Evolutionary conservation across 1,140 invertebrate species (phyloP), one percentile per base, ranked within the genome.

Genomic region (Drosophila quadrilineata): DNA sequence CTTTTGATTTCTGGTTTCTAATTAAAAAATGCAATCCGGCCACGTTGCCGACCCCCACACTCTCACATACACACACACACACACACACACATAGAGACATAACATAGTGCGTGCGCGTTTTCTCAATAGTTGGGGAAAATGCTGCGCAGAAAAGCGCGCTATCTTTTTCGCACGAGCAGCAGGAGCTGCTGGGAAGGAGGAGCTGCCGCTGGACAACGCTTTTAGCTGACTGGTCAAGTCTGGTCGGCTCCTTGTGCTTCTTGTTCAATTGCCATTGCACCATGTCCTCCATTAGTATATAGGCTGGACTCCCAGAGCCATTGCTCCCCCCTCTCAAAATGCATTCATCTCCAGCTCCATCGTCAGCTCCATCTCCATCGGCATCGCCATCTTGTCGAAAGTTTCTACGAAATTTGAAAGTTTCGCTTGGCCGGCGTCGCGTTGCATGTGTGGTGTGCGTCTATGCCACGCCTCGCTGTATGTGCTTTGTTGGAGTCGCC

Each of bases 101-200:
- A 21, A 21, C 29, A 22, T 29, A 19, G 46, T 50, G 31, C 45
- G 45, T n/a, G 31, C 14, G 3, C 12, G 33, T 6, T 1, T 16
- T n/a, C 28, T 9, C 5, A 6, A 9, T 29, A 35, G 33, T 16
- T 10, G 12, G 31, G n/a, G 31, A 33, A 16, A 35, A 38, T 68
- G 76, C 69, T 73, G 77, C 79, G 77, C 79, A 79, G 79, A 85
- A 84, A 85, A 84, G 79, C 57, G 62, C 74, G 79, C 79, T 65
- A 75, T 84, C 79, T 85, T 84, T 79, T 85, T 84, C 70, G 79
- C 79, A 85, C 74, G 49, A n/a, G n/a, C n/a, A n/a, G n/a, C n/a
- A n/a, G n/a, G n/a, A n/a, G n/a, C n/a, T n/a, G n/a, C n/a, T n/a
- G n/a, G n/a, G n/a, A n/a, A n/a, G n/a, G n/a, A n/a, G n/a, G n/a